Evolutionary conservation across 2,888 invertebrate genomes (phyloP), one percentile per base, ranked within the genome.

Genomic region (Morpho achilles): DNA sequence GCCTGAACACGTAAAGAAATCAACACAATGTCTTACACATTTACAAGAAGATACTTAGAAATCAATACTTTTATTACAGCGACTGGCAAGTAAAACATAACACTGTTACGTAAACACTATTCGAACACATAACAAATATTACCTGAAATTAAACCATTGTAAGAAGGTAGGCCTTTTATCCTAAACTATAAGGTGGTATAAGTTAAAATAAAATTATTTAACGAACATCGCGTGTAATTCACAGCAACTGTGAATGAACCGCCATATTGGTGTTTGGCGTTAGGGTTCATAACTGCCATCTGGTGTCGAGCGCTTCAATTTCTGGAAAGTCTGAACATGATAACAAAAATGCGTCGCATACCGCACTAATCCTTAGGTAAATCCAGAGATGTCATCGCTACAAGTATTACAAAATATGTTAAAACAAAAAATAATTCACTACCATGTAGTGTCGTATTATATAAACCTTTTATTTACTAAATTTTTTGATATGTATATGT

Each of bases 261-360:
- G 76, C 76, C 77, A 77, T 78, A 63, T 76, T 74, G 74, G 60
- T 67, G 63, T 64, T 74, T 70, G 67, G 67, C 58, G 65, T 63
- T 63, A 69, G 70, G 69, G 67, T 45, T 64, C 56, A 53, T 53
- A 32, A 32, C 67, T 77, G 83, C 77, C 84, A 84, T 79, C 84
- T 84, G 73, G 65, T 70, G 73, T 63, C 67, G 70, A 71, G 71
- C 68, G 62, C 65, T 62, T 64, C 61, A 64, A 72, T 47, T 44
- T 49, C 39, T 56, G 56, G 58, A 56, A 56, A 61, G 61, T 41
- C 50, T 49, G 44, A 8, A 23, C 41, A 51, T 52, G 58, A 49
- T 32, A 43, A 47, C 48, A 53, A 59, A 60, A 56, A 43, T 32
- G 51, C 57, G 40, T 47, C 41, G 42, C 46, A 8, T 42, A 47